Conservation (phyloP, 2,113 vertebrate species). For the Nycticorax nycticorax region DNA sequence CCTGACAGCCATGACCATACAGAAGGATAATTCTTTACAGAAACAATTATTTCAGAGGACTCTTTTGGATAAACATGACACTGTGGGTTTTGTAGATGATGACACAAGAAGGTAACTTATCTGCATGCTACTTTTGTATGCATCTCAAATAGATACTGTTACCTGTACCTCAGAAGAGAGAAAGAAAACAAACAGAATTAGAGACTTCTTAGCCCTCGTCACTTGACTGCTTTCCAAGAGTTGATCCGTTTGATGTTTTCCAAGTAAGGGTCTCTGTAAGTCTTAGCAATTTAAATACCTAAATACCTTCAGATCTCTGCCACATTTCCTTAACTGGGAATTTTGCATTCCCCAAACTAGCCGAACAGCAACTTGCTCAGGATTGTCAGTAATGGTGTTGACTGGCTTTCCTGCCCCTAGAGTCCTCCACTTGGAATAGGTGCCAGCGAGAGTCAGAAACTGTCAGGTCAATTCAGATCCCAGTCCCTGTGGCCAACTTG, state of each 20-base stretch:
- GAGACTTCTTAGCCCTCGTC: not conserved
- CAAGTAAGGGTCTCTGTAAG: not conserved
- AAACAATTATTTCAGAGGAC: not conserved
- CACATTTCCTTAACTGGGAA: not conserved
- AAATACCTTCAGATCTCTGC: not conserved
- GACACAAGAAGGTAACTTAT: not conserved
- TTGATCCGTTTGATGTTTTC: not conserved
- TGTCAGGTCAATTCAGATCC: not conserved
- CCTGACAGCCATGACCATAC: not conserved
- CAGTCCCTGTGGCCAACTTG: not conserved
- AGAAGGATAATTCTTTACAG: not conserved
- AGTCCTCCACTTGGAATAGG: not conserved
- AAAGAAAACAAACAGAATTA: not conserved
- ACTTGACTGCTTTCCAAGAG: not conserved
- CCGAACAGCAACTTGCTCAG: not conserved
- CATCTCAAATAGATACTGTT: not conserved
- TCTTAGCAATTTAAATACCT: not conserved
- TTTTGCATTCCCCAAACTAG: not conserved
- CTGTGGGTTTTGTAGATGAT: not conserved
- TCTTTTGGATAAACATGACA: not conserved
- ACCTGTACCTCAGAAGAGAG: not conserved
- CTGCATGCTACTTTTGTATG: not conserved
- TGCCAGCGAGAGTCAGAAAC: not conserved
- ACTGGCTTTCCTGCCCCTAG: not conserved
- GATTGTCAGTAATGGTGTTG: not conserved